Evolutionary conservation across 2,888 invertebrate genomes (phyloP).

Genomic region (Siphonodentalium dalli): DNA sequence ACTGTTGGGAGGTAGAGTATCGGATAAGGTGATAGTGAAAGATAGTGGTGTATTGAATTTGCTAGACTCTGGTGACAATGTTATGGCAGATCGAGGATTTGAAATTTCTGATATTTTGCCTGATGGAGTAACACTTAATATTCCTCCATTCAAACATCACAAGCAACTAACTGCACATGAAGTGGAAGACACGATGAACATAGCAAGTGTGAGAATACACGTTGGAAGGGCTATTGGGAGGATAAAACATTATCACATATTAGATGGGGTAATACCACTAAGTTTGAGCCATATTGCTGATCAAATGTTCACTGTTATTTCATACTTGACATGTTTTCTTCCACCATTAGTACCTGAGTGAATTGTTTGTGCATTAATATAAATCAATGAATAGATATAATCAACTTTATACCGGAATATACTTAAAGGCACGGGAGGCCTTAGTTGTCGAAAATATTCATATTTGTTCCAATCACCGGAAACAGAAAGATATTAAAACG

Average conservation of each 20-base stretch:
- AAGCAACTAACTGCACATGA: constrained; percentile 10
- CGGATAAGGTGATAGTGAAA: constrained; percentile 28
- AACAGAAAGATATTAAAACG: no score
- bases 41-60: constrained; percentile 24
- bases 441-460: no score
- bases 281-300: constrained; percentile 15
- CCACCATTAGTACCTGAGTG: constrained; percentile 15
- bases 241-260: constrained; percentile 25
- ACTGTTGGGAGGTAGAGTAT: constrained; percentile 30
- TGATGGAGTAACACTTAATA: constrained; percentile 21
- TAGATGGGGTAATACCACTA: constrained; percentile 20
- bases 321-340: constrained; percentile 18
- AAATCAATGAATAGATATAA: no score
- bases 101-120: constrained; percentile 16
- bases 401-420: no score
- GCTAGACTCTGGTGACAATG: constrained; percentile 23
- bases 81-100: constrained; percentile 36
- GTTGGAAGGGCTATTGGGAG: constrained; percentile 29
- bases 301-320: constrained; percentile 15
- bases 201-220: constrained; percentile 29
- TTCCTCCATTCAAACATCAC: constrained; percentile 28
- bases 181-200: constrained; percentile 22
- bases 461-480: no score
- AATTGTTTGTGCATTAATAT: no score
- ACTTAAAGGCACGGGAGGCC: no score